Conservation (phyloP, 2,797 vertebrate species). For the Ispidina lecontei region DNA sequence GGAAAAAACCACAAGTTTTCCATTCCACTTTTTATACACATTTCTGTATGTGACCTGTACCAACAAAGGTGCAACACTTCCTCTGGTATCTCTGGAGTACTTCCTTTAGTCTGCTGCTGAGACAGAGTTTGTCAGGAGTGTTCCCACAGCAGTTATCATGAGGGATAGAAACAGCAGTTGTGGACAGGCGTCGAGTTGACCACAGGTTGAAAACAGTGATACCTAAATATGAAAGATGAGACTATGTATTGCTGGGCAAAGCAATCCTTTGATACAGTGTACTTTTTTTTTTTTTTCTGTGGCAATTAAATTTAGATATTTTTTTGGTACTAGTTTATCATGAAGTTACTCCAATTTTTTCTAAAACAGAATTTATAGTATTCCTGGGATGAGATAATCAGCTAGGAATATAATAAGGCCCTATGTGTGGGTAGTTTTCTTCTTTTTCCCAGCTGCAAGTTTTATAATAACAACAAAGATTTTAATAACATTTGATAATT, state of each 20-base stretch:
- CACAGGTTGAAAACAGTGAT: neutral
- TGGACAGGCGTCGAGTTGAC: neutral
- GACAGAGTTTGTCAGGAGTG: neutral
- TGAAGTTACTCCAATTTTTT: neutral
- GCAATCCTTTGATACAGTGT: neutral
- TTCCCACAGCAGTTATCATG: neutral
- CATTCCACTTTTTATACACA: neutral
- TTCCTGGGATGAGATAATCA: neutral
- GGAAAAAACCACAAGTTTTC: neutral
- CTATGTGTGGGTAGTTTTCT: accelerated
- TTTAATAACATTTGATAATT: neutral
- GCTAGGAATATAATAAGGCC: neutral
- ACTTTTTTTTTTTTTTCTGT: neutral
- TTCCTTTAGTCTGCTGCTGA: neutral
- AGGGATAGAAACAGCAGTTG: neutral
- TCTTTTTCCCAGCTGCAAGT: neutral
- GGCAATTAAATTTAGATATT: neutral
- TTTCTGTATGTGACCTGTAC: neutral
- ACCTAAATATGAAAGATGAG: neutral
- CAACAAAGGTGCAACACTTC: neutral
- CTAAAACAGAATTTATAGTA: neutral
- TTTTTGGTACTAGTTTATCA: neutral
- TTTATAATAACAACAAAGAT: neutral
- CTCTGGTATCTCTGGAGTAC: neutral
- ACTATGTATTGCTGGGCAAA: neutral